phyloP scores from a whole-genome alignment of 2,797 vertebrate genomes.

The Scleropages formosus region DNA sequence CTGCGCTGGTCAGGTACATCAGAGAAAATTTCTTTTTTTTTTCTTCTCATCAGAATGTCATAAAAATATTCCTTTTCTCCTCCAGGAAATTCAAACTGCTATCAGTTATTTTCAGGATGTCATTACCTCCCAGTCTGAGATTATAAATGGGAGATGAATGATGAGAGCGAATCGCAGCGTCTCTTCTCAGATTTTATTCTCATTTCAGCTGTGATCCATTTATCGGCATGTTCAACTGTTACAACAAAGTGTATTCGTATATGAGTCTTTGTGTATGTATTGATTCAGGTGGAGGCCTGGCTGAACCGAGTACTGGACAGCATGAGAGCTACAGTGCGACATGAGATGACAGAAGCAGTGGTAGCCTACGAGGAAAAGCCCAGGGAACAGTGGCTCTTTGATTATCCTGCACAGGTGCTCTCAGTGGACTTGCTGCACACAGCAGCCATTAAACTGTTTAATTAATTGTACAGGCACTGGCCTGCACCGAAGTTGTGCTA shows the following conservation, averaged over 20 bases:
- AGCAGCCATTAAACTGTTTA: not conserved
- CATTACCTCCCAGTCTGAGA: not conserved
- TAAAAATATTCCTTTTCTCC: not conserved
- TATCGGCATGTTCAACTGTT: not conserved
- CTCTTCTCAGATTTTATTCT: no score
- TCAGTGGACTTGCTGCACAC: not conserved
- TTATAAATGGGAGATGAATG: no score
- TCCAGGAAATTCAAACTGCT: not conserved
- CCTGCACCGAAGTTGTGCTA: not conserved
- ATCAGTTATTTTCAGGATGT: not conserved
- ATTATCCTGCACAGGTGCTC: conserved; percentile 94
- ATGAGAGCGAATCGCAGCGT: no score
- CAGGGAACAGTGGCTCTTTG: conserved; percentile 93
- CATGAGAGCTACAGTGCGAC: conserved; percentile 84
- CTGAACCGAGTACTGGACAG: conserved; percentile 76
- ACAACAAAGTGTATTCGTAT: no score
- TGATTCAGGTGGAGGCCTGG: conserved; percentile 85
- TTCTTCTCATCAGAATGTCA: not conserved
- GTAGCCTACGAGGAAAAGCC: conserved; percentile 84
- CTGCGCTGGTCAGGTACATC: conserved; percentile 84
- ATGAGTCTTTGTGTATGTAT: not conserved
- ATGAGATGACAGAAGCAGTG: conserved; percentile 79
- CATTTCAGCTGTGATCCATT: not conserved
- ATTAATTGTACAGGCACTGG: not conserved
- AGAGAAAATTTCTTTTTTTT: not conserved